Evolutionary conservation across 2,113 vertebrate species (phyloP), one percentile per base, ranked within the genome.

Genomic region (Uropsilus gracilis): DNA sequence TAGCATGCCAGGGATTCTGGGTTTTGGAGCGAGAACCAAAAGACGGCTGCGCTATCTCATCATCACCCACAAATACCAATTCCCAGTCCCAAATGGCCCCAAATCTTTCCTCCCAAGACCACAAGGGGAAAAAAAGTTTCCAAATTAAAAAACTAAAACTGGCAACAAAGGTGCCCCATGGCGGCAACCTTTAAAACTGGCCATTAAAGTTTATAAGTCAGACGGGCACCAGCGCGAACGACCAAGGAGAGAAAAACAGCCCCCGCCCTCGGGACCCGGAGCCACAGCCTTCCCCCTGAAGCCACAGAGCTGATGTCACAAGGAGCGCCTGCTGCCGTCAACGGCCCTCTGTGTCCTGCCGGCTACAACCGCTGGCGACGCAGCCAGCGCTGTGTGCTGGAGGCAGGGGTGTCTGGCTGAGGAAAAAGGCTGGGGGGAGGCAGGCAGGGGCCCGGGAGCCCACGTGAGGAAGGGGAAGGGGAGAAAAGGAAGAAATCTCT

Each of bases 141-240:
- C 98, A 98, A 98, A 98, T 98, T 98, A 98, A 98, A 98, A 98
- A 98, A 98, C 98, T 98, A 98, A 98, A 98, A 98, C 98, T 98
- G 98, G 98, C 98, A 98, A 98, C 97, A 97, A 98, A 98, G 98
- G 98, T 97, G 97, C 98, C 98, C 98, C 98, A 98, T 98, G 98
- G 98, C 97, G 98, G 98, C 97, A 98, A 98, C 98, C 98, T 98
- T 98, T 98, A 98, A 98, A 98, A 98, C 98, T 97, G 97, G 97
- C 98, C 98, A 98, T 98, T 98, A 98, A 98, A 98, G 97, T 98
- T 98, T 98, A 98, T 98, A 98, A 97, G 98, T 98, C 98, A 98
- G 98, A 98, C 96, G 91, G 98, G 98, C 98, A 98, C 98, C 92
- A 92, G 97, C 94, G 77, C 37, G 84, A 98, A 96, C 0, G 8